phyloP scores from a whole-genome alignment of 2,113 vertebrate genomes.

The Atrichornis clamosus region DNA sequence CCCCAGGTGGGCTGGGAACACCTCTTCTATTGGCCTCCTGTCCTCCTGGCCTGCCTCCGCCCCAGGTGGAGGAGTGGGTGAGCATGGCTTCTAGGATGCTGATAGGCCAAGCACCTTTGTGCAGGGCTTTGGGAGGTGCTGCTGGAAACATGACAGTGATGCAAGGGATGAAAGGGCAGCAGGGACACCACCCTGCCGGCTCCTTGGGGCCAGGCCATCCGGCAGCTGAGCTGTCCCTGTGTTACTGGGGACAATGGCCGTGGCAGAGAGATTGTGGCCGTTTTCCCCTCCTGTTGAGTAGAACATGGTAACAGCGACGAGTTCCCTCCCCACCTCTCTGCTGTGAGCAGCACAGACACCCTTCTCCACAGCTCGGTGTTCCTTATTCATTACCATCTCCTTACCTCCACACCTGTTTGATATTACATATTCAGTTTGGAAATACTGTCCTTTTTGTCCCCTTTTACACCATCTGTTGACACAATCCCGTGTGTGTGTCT shows the following conservation, averaged over 20 bases:
- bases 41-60: neutral
- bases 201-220: neutral
- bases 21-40: neutral
- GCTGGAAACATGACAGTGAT: neutral
- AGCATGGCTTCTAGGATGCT: neutral
- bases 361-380: neutral
- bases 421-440: conserved; percentile 41
- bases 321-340: neutral
- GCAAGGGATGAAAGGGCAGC: neutral
- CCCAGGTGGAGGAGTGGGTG: neutral
- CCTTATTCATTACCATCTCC: conserved; percentile 14
- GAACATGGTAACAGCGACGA: neutral
- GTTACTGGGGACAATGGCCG: neutral
- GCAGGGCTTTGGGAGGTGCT: neutral
- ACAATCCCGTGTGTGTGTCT: conserved; percentile 12
- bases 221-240: neutral
- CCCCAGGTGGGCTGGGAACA: neutral
- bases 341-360: rapidly evolving
- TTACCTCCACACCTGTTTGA: conserved; percentile 59
- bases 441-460: conserved; percentile 42
- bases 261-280: neutral
- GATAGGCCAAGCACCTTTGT: neutral
- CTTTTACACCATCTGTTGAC: conserved; percentile 70
- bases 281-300: neutral
- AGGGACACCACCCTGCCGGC: rapidly evolving